Conservation (phyloP, 2,888 invertebrate species). For the Nymphalis c-album region DNA sequence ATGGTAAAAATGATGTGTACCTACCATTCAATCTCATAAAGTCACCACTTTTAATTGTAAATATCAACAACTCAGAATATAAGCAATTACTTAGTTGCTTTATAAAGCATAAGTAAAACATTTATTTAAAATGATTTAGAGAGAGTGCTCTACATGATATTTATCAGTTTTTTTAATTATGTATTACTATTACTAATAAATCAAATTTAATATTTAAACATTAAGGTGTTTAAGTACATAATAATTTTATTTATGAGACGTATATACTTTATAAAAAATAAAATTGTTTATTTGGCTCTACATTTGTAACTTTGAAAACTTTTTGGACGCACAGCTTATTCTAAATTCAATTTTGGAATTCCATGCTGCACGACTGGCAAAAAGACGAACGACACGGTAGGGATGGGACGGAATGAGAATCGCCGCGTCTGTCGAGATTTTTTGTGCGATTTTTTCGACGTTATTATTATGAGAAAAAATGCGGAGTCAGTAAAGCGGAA, state of each 20-base stretch:
- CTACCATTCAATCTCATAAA: no score
- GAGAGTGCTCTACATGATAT: no score
- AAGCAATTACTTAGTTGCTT: no score
- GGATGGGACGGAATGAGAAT: conserved; percentile 73
- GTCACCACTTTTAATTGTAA: no score
- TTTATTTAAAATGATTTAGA: no score
- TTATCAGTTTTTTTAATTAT: no score
- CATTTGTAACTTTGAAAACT: conserved; percentile 16
- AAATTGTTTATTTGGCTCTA: conserved; percentile 13
- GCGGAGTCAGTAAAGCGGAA: conserved; percentile 80
- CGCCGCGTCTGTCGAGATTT: conserved; percentile 77
- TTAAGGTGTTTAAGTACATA: not conserved
- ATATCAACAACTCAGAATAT: no score
- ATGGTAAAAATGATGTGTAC: no score
- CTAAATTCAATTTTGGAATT: conserved; percentile 65
- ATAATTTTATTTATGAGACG: not conserved
- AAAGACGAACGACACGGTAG: conserved; percentile 63
- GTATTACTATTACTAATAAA: no score
- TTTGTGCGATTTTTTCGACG: conserved; percentile 80
- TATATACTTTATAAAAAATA: not conserved
- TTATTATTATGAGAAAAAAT: conserved; percentile 82
- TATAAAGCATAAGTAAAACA: no score
- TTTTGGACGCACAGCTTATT: conserved; percentile 24
- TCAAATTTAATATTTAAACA: no score
- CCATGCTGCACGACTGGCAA: conserved; percentile 53